Evolutionary conservation across 2,888 invertebrate genomes (phyloP).

Genomic region (Lottia scabra): DNA sequence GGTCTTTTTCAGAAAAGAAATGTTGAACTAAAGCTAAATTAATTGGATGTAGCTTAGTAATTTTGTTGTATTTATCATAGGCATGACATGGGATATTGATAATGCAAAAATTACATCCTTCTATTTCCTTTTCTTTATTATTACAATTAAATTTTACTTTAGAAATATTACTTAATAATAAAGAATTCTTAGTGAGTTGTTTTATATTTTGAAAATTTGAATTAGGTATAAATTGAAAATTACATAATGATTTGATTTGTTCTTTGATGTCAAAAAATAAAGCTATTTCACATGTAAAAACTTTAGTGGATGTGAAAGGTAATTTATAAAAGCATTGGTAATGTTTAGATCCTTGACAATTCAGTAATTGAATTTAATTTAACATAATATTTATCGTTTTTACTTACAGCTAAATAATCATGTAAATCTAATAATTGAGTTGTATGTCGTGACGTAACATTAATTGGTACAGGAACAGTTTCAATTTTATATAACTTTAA

Average conservation of each 20-base stretch:
- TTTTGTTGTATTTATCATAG: background rate
- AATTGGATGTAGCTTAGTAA: background rate
- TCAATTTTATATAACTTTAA: conserved; percentile 7
- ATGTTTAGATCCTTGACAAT: background rate
- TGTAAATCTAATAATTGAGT: background rate
- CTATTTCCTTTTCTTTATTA: background rate
- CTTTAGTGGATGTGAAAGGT: background rate
- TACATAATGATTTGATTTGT: background rate
- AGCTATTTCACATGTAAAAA: background rate
- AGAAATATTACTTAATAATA: background rate
- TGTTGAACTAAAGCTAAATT: background rate
- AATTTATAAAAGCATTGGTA: background rate
- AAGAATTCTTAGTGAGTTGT: background rate
- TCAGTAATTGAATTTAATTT: background rate
- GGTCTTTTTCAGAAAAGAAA: background rate
- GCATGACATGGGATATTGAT: background rate
- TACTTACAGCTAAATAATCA: background rate
- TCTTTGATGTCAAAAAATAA: background rate
- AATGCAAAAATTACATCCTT: background rate
- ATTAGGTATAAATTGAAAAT: background rate
- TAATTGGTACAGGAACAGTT: conserved; percentile 12
- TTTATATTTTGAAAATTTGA: background rate
- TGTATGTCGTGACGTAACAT: background rate
- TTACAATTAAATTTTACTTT: background rate
- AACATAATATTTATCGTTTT: background rate